Base-by-base conservation (phyloP, 2,113 vertebrate species). In the Recurvirostra avosetta region DNA sequence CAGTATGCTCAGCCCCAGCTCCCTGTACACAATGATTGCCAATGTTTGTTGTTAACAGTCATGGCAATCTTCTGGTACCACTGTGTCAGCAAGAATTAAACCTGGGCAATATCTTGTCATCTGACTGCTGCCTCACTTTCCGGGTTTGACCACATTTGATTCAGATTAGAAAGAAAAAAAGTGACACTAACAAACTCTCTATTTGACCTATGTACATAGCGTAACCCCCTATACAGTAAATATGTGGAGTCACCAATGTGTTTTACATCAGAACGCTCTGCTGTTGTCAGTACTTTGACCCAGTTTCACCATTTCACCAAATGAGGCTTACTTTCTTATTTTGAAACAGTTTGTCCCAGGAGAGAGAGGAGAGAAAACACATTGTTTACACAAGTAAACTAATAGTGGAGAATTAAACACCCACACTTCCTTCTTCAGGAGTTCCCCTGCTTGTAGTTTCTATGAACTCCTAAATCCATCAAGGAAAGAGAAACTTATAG, bases 341-440 rank as follows among this genome's bases (percentile, higher is more conserved):
- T 96, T 6, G 19, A 95, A 95, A 88, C 23, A 10, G 4, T 47
- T 47, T 73, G 65, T 68, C 88, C 79, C 68, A 38, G 25, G 84
- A 70, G 70, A 61, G 40, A 61, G 27, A 50, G 83, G 41, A 80
- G 80, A 78, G 52, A 96, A 96, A 95, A 93, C 52, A 90, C 94
- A 95, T 32, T 90, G 79, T 95, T 96, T 95, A 87, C 68, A 84
- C 75, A 94, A 85, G 79, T 56, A 72, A 68, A 47, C 29, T 47
- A 92, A 71, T 26, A 92, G 63, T 71, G 52, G 52, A 75, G 40
- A 75, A 16, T 68, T 47, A 49, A 86, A 94, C 83, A 68, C 90
- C 88, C 76, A 89, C 40, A 1, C 41, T 89, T 88, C 36, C 63
- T 88, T 78, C 56, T 92, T 81, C 70, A 84, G 79, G 62, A 92